phyloP scores from a whole-genome alignment of 23 tunicate species.

The Oikopleura dioica region DNA sequence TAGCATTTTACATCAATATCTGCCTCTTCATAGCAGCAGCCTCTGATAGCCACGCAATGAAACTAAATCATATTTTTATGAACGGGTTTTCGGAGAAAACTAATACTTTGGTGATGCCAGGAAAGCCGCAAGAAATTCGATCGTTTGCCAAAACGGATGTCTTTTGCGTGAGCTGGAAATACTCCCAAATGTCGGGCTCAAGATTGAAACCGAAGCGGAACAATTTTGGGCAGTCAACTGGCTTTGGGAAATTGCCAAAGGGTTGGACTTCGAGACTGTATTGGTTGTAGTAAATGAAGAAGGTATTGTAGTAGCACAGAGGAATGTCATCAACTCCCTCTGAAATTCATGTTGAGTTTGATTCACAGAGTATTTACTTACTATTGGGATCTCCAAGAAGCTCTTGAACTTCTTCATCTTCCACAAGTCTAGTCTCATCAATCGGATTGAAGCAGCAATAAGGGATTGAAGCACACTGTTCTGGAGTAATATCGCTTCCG shows the following conservation, averaged over 20 bases:
- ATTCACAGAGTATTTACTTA: neutral
- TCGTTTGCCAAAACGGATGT: neutral
- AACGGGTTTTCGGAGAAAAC: no score
- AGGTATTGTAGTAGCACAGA: neutral
- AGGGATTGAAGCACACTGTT: neutral
- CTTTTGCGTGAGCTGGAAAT: neutral
- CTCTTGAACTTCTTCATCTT: neutral
- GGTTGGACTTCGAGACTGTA: constrained; percentile 22
- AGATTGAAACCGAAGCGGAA: constrained; percentile 46
- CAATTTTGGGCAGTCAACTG: constrained; percentile 34
- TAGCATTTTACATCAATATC: neutral
- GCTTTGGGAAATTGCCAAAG: constrained; percentile 49
- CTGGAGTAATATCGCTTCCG: neutral
- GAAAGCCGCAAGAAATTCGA: neutral
- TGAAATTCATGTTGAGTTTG: neutral
- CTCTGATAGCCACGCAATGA: neutral
- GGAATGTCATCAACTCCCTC: neutral
- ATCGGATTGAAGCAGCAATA: neutral
- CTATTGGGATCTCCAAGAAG: neutral
- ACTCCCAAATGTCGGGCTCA: constrained; percentile 17
- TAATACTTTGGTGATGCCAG: neutral
- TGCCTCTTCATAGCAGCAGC: neutral
- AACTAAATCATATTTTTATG: no score
- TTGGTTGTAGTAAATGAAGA: neutral
- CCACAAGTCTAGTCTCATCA: neutral